Conservation (phyloP, 2,797 vertebrate genomes). For the Setipinna tenuifilis region DNA sequence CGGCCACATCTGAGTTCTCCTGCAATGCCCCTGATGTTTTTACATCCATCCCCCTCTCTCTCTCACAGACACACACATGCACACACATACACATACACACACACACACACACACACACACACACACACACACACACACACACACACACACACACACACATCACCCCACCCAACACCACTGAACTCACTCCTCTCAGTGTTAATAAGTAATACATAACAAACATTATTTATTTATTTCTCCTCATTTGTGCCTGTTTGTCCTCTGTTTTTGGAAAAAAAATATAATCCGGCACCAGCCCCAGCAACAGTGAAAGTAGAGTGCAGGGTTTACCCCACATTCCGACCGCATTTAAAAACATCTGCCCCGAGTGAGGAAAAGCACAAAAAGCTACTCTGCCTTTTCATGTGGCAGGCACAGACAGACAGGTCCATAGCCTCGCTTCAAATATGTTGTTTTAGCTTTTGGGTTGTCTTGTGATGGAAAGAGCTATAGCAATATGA, state of each 20-base stretch:
- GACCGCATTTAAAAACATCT: constrained; percentile 69
- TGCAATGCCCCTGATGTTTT: constrained; percentile 25
- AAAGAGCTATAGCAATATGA: background rate
- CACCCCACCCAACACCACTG: background rate
- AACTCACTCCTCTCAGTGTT: background rate
- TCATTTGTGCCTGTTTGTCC: constrained; percentile 1
- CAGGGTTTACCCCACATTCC: constrained; percentile 57
- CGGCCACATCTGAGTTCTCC: constrained; percentile 31
- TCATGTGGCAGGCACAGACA: constrained; percentile 4
- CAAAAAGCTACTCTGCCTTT: constrained; percentile 33
- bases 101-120: background rate
- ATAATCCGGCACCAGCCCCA: background rate
- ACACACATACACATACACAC: background rate
- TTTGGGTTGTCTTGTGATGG: background rate
- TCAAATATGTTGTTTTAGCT: background rate
- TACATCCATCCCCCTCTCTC: constrained; percentile 22
- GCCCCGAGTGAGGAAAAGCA: constrained; percentile 60
- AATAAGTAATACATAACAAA: constrained; percentile 5
- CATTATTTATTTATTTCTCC: background rate
- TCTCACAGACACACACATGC: background rate
- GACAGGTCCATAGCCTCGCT: background rate
- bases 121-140: background rate
- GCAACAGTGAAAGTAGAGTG: constrained; percentile 40
- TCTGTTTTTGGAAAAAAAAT: background rate
- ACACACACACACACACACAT: background rate